These are phyloP conservation scores for Drosophila pegasa DNA, from an alignment of 2,888 invertebrate species.

Conservation along the genomic window DNA sequence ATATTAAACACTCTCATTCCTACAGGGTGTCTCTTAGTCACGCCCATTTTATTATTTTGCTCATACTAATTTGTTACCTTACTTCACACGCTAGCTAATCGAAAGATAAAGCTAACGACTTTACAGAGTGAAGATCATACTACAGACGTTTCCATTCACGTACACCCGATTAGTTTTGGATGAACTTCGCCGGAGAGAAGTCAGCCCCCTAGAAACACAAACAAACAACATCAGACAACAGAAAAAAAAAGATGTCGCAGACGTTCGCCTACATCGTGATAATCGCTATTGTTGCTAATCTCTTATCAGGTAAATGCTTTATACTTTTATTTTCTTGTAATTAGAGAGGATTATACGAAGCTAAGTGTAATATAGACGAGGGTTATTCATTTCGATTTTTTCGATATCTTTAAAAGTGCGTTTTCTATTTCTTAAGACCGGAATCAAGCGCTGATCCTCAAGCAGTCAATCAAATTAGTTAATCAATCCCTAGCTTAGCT, in stretches of 20 bases:
- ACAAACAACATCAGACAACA: background rate
- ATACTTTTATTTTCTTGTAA: slow-evolving; percentile 1
- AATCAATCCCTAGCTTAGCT: background rate
- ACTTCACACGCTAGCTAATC: slow-evolving; percentile 18
- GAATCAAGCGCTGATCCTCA: background rate
- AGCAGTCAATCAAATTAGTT: background rate
- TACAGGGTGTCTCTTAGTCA: slow-evolving; percentile 3
- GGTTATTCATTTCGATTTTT: background rate
- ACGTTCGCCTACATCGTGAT: slow-evolving; percentile 69
- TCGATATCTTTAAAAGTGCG: background rate
- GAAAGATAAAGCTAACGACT: slow-evolving; percentile 14
- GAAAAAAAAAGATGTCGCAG: slow-evolving; percentile 50
- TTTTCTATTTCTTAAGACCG: background rate
- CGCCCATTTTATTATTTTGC: no score
- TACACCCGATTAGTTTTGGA: slow-evolving; percentile 5
- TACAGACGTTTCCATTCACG: slow-evolving; percentile 2
- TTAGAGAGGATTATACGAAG: background rate
- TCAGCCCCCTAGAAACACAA: background rate
- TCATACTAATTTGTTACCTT: slow-evolving; percentile 2
- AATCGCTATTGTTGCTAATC: slow-evolving; percentile 73
- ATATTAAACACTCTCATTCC: background rate
- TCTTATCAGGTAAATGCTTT: slow-evolving; percentile 80
- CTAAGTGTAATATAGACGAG: background rate
- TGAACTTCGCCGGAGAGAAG: background rate
- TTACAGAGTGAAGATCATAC: slow-evolving; percentile 20